Evolutionary conservation across 1,140 invertebrate species (phyloP).

Genomic region (Penaeus chinensis): DNA sequence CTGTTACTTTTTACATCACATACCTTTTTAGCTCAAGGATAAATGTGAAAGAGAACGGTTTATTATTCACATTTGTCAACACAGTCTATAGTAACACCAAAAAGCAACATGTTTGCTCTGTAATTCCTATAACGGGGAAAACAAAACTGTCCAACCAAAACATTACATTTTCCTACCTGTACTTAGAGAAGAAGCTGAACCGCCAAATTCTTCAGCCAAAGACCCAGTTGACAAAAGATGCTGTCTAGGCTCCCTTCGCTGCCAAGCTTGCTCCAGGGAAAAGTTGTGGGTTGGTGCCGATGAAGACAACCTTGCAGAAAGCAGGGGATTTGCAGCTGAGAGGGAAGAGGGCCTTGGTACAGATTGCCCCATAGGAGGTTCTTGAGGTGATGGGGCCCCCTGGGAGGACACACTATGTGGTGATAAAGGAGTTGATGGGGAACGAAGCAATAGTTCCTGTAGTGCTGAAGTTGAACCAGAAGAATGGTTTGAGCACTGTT

Average conservation of each 20-base stretch:
- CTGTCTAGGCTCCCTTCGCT: constrained; percentile 83
- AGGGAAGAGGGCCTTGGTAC: constrained; percentile 51
- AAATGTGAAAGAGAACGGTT: no score
- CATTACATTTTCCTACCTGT: constrained; percentile 70
- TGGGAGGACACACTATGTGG: constrained; percentile 43
- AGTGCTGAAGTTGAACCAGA: constrained; percentile 49
- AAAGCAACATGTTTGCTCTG: no score
- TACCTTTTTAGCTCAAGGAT: no score
- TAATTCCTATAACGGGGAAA: background rate
- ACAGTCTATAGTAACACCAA: constrained; percentile 19
- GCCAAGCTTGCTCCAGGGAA: constrained; percentile 83
- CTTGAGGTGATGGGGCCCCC: constrained; percentile 37
- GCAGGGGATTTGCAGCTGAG: constrained; percentile 47
- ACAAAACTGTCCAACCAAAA: constrained; percentile 39
- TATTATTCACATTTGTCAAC: background rate
- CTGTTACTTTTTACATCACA: no score
- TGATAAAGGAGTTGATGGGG: constrained; percentile 44
- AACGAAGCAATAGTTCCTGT: constrained; percentile 51
- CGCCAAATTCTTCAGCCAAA: constrained; percentile 76
- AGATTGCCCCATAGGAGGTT: constrained; percentile 50
- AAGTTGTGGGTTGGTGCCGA: constrained; percentile 60
- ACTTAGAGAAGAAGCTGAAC: constrained; percentile 75
- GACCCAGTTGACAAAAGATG: constrained; percentile 89
- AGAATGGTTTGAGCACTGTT: constrained; percentile 17
- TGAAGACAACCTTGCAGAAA: constrained; percentile 57